Percentiles rank a stretch among this genome's conserved stretches.
Conservation (phyloP, 2,113 vertebrate genomes). For the Cyrtonyx montezumae region DNA sequence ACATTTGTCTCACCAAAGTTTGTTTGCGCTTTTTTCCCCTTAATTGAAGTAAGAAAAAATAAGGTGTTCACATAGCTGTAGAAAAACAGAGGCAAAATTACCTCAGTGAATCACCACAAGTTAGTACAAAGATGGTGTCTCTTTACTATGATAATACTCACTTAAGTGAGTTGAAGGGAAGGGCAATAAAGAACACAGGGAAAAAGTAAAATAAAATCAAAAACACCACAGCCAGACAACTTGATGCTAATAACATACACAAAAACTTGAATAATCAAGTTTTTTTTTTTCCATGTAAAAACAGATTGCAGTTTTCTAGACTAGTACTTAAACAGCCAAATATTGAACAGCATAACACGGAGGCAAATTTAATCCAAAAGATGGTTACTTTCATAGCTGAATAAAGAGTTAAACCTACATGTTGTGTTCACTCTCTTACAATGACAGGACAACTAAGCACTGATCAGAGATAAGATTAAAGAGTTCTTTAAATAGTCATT, state of each 20-base stretch:
- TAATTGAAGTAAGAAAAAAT: constrained; percentile 51
- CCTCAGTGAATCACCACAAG: constrained; percentile 54
- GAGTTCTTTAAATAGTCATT: constrained; percentile 45
- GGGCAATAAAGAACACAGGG: background rate
- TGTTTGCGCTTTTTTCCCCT: constrained; percentile 13
- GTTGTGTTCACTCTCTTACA: constrained; percentile 34
- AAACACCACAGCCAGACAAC: background rate
- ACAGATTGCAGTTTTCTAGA: constrained; percentile 41
- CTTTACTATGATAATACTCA: background rate
- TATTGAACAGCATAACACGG: constrained; percentile 32
- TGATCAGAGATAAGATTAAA: constrained; percentile 42
- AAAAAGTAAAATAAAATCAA: background rate
- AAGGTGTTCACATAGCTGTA: constrained; percentile 44
- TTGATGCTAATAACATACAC: constrained; percentile 38
- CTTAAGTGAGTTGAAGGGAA: background rate
- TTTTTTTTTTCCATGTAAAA: constrained; percentile 10
- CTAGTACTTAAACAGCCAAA: constrained; percentile 50
- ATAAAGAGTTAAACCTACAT: constrained; percentile 37
- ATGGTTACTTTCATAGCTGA: constrained; percentile 44
- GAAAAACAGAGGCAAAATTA: constrained; percentile 62
- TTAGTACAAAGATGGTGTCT: constrained; percentile 49
- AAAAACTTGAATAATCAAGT: constrained; percentile 37
- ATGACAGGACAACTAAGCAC: constrained; percentile 47
- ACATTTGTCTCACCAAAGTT: constrained; percentile 3
- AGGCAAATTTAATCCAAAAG: constrained; percentile 32